Evolutionary conservation across 2,113 vertebrate species (phyloP).

Genomic region (Symphodus melops): DNA sequence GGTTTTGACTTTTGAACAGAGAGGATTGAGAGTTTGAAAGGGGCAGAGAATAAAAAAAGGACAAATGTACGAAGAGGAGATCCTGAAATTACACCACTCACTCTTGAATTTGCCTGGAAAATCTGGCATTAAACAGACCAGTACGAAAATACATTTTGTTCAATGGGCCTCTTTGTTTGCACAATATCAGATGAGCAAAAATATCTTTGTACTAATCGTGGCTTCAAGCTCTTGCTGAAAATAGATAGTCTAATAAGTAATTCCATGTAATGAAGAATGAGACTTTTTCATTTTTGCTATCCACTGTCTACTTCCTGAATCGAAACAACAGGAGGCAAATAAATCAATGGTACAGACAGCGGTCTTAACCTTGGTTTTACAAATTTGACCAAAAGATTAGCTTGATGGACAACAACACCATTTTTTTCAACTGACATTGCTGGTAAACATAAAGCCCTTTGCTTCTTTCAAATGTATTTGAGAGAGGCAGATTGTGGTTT

Average conservation of each 20-base stretch:
- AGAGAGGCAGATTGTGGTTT: no score
- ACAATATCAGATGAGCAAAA: slow-evolving; percentile 27
- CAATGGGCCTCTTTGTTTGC: slow-evolving; percentile 21
- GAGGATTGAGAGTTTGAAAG: background rate
- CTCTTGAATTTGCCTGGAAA: slow-evolving; percentile 31
- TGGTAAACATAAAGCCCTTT: no score
- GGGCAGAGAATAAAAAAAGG: background rate
- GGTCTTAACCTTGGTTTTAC: no score
- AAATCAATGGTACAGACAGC: no score
- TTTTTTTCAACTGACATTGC: no score
- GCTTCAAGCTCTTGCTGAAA: background rate
- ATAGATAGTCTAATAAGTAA: background rate
- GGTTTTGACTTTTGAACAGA: slow-evolving; percentile 8
- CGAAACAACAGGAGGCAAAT: no score
- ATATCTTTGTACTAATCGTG: background rate
- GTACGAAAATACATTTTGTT: background rate
- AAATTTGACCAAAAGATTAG: no score
- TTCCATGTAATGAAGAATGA: background rate
- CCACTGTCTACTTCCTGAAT: background rate
- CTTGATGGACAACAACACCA: no score
- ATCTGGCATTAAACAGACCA: background rate
- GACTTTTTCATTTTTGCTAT: background rate
- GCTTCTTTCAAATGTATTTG: no score
- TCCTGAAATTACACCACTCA: no score
- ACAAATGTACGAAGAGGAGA: no score